Base-by-base conservation (phyloP, 2,888 invertebrate genomes). In the Lasioglossum morio region DNA sequence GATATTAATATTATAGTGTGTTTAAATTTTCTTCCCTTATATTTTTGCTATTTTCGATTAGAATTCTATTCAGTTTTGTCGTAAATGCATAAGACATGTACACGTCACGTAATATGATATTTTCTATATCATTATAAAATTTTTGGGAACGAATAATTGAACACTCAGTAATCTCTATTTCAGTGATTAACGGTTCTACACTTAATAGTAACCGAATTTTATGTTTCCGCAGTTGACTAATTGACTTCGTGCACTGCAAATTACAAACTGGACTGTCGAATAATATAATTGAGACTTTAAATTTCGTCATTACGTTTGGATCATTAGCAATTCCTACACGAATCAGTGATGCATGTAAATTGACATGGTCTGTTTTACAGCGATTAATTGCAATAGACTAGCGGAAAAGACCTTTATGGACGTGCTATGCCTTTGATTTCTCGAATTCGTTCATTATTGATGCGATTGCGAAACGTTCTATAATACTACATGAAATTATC, bases 261-360 rank as follows among this genome's bases (percentile, higher is more conserved):
- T 81, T 76, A 60, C 60, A 27, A 60, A 27, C 60, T 4, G 14
- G 60, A 27, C 27, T n/a, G 60, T 60, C 4, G 27, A 60, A 27
- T 60, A 60, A 60, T 60, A 60, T 60, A 60, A 60, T 60, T 14
- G 27, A 60, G 12, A 60, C 27, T 60, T 60, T 27, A n/a, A 60
- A 60, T 60, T 60, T 27, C 60, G 60, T 60, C n/a, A 60, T 60
- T 60, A 60, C 27, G 27, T 60, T 60, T 60, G n/a, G 27, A 60
- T 14, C 60, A 60, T 60, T 27, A 27, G 60, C 27, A 27, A 60
- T 60, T 27, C 14, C 60, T 14, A 5, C 27, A 60, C 60, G 27
- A 60, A 5, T 27, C 27, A 60, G 5, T 27, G 60, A 14, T 14
- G 14, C 60, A 60, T 27, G 27, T 60, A 14, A 27, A 60, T 60